Base-by-base conservation (phyloP, 2,888 invertebrate species). In the Cecidostiba fungosa region DNA sequence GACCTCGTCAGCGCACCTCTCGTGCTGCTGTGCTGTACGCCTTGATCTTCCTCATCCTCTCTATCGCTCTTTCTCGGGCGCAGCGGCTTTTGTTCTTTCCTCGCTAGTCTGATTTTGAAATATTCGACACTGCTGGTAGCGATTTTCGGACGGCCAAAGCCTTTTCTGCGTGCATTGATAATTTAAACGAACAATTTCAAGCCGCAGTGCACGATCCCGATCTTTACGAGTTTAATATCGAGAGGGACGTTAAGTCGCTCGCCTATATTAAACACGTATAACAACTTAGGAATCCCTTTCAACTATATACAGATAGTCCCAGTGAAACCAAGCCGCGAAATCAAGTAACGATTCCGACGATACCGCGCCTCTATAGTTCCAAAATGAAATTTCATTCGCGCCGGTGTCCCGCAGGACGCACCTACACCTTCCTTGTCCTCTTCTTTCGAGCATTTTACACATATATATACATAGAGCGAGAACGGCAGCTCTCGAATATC, bases 281-380 rank as follows among this genome's bases (percentile, higher is more conserved):
- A 39, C 4, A 19, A 3, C 5, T 23, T 19, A 36, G 43, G 76
- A 79, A 82, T 77, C 82, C 74, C 79, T 78, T 84, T 83, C 83
- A 83, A 83, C 74, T 82, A 80, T 36, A 62, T 62, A 16, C 81
- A 47, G 5, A 36, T 50, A 54, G 76, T 1, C 54, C 70, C 54
- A 26, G 0, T 26, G 62, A 62, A 36, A 47, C 74, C 80, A 82
- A 85, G 82, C 85, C 87, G 90, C 89, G 88, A 90, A 91, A 90
- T 91, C 91, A 89, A 89, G 90, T 90, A 90, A 91, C 91, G 90
- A 91, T 90, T 89, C 89, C 87, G 62, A 89, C 90, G 91, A 91
- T 91, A 91, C 90, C 88, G 84, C 87, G 87, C 23, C 87, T 88
- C 86, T 47, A 29, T 43, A 43, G 14, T 66, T 23, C 86, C 86